Conservation (phyloP, 2,113 vertebrate genomes). For the Rissa tridactyla region DNA sequence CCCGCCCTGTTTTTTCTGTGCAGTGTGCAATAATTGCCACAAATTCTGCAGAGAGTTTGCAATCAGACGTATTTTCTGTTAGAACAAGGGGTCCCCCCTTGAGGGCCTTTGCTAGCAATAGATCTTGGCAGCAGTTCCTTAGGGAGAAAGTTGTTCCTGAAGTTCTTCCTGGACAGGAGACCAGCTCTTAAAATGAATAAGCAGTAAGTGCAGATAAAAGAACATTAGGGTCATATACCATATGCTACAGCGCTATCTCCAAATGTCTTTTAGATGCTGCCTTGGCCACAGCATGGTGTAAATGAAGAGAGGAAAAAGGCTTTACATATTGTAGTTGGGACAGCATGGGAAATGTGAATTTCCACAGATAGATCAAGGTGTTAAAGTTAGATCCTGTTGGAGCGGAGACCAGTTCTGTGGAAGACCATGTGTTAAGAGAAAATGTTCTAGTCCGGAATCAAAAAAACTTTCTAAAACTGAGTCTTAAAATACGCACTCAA, state of each 20-base stretch:
- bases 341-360: not conserved
- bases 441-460: not conserved
- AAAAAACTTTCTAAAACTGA: not conserved
- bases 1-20: not conserved
- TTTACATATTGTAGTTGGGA: not conserved
- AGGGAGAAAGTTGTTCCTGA: not conserved
- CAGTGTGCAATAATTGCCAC: not conserved
- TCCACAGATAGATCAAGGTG: not conserved
- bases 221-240: not conserved
- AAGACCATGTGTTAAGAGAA: not conserved
- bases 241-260: not conserved
- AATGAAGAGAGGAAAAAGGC: not conserved
- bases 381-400: not conserved
- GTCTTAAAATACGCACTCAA: constrained; percentile 14
- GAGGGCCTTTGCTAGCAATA: not conserved
- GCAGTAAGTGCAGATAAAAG: not conserved
- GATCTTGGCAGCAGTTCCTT: not conserved
- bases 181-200: not conserved
- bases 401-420: not conserved
- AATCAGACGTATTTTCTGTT: not conserved
- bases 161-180: not conserved
- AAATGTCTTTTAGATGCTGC: not conserved
- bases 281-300: not conserved
- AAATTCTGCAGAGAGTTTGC: not conserved
- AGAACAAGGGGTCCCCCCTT: not conserved